A percentile compares a stretch with the other conserved stretches of the same genome.
phyloP scores from a whole-genome alignment of 2,113 vertebrate species.

The Reinhardtius hippoglossoides region DNA sequence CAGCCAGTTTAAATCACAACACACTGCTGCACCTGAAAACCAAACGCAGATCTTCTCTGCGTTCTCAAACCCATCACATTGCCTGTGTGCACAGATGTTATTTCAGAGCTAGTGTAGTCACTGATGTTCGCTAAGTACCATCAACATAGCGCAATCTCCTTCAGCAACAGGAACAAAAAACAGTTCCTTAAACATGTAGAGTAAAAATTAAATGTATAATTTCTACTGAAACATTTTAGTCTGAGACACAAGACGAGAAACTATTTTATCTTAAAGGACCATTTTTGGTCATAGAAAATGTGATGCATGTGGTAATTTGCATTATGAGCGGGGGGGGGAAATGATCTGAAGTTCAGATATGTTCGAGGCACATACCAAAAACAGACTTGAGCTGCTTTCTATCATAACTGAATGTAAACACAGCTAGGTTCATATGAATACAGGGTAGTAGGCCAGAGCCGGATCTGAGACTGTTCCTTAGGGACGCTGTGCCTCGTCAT shows the following conservation, averaged over 20 bases:
- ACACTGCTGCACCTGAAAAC: neutral
- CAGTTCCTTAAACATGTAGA: too few species aligned
- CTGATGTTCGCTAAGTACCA: neutral
- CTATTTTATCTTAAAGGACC: neutral
- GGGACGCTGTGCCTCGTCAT: neutral
- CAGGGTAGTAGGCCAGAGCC: neutral
- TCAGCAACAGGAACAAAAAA: neutral
- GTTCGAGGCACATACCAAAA: neutral
- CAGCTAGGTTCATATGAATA: neutral
- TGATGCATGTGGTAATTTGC: neutral
- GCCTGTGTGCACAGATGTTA: slow-evolving; percentile 1
- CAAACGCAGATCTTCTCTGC: neutral
- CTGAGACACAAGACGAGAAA: too few species aligned
- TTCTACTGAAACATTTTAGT: too few species aligned
- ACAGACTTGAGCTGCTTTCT: neutral
- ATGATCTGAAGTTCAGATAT: neutral
- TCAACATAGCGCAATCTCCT: neutral
- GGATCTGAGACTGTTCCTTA: neutral
- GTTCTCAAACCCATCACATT: neutral
- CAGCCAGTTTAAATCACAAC: slow-evolving; percentile 1
- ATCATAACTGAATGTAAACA: neutral
- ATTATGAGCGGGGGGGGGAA: neutral
- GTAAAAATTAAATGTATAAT: too few species aligned
- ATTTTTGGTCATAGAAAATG: neutral
- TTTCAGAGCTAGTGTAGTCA: neutral